Evolutionary conservation across 2,888 invertebrate species (phyloP).

Genomic region (Syrista parreyssii): DNA sequence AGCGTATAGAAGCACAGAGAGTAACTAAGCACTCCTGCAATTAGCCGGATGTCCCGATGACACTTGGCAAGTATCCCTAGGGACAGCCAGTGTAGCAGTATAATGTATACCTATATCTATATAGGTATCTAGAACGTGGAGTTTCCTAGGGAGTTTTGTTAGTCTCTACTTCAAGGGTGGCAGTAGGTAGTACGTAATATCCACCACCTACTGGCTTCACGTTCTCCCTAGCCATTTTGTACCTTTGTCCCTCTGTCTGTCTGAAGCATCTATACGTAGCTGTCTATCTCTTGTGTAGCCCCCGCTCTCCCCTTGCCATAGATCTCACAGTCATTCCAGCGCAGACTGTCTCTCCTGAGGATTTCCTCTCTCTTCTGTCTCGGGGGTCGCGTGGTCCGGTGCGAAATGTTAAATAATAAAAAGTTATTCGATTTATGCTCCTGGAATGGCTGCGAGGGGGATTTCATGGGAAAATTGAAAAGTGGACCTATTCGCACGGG

Average conservation of each 20-base stretch:
- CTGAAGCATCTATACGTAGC: conserved; percentile 17
- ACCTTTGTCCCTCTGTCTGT: conserved; percentile 8
- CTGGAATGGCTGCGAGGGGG: conserved; percentile 6
- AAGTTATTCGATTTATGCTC: conserved; percentile 50
- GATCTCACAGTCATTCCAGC: background rate
- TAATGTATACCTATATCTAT: background rate
- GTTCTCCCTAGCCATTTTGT: background rate
- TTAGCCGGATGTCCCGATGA: conserved; percentile 62
- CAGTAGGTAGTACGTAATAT: background rate
- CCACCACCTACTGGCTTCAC: background rate
- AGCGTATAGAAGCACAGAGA: conserved; percentile 52
- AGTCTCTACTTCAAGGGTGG: background rate
- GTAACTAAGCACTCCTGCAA: conserved; percentile 61
- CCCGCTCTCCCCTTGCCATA: background rate
- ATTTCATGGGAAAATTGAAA: conserved; percentile 45
- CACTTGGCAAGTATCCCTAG: conserved; percentile 53
- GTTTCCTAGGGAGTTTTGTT: conserved; percentile 1
- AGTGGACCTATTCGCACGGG: conserved; percentile 32
- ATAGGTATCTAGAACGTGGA: background rate
- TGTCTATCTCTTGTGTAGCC: background rate
- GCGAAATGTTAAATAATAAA: conserved; percentile 48
- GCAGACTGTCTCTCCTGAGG: background rate
- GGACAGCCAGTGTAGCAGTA: conserved; percentile 16
- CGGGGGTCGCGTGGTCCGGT: background rate
- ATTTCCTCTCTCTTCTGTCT: background rate